phyloP scores from a whole-genome alignment of 1,140 invertebrate genomes.

The Lepidurus packardi region DNA sequence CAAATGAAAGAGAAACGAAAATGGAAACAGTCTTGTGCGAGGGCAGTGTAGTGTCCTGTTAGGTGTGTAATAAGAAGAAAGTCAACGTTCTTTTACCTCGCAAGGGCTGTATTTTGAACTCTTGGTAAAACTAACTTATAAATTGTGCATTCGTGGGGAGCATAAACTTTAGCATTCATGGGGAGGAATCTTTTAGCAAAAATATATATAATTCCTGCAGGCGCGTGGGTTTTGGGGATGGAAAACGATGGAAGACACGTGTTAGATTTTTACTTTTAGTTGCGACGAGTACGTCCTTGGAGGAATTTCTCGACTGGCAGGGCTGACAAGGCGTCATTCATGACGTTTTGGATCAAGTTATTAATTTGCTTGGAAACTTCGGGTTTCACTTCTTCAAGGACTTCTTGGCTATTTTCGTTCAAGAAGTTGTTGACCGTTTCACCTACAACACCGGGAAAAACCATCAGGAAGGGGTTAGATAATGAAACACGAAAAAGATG shows the following conservation, averaged over 20 bases:
- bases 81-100: neutral
- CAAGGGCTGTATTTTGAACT: neutral
- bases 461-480: neutral
- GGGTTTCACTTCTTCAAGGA: conserved; percentile 74
- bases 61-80: conserved; percentile 4
- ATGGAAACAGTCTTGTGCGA: neutral
- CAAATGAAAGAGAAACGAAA: neutral
- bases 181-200: neutral
- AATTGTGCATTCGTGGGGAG: neutral
- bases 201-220: neutral
- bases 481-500: neutral
- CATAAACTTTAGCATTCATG: neutral
- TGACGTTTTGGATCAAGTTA: conserved; percentile 34
- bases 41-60: neutral
- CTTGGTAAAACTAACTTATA: neutral
- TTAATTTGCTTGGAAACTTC: conserved; percentile 49
- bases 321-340: conserved; percentile 34
- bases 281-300: neutral
- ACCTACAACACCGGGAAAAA: conserved; percentile 45
- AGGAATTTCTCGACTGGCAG: conserved; percentile 36
- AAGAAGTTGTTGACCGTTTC: conserved; percentile 77
- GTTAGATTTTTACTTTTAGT: neutral
- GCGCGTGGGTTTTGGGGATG: neutral
- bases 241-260: neutral
- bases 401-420: conserved; percentile 75